Conservation (phyloP, 2,888 invertebrate species). For the Leptopilina drosophilae region DNA sequence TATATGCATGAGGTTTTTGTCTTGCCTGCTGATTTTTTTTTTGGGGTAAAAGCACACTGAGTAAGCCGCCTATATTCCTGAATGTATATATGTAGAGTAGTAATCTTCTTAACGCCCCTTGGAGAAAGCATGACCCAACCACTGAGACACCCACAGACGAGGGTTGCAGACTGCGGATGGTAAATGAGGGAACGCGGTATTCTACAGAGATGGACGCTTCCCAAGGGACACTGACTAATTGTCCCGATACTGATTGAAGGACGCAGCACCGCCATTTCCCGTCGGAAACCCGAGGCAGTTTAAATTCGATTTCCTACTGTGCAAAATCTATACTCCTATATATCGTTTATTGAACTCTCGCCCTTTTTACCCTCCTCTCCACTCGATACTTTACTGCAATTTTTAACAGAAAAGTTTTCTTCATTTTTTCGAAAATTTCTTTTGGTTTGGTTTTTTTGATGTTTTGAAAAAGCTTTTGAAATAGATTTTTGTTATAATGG, state of each 20-base stretch:
- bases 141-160: slow-evolving; percentile 11
- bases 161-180: slow-evolving; percentile 38
- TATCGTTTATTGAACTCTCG: background rate
- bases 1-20: too few relatives aligned
- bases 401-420: too few relatives aligned
- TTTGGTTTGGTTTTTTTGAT: too few relatives aligned
- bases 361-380: background rate
- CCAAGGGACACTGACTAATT: slow-evolving; percentile 63
- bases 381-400: background rate
- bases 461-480: too few relatives aligned
- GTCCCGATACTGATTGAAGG: slow-evolving; percentile 64
- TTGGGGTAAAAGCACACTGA: background rate
- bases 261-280: slow-evolving; percentile 58
- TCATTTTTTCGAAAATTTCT: too few relatives aligned
- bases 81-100: background rate
- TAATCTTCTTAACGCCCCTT: slow-evolving; percentile 15
- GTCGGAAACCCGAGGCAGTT: slow-evolving; percentile 42
- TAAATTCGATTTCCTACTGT: slow-evolving; percentile 60
- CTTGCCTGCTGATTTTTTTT: background rate
- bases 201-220: slow-evolving; percentile 42
- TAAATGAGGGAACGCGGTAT: slow-evolving; percentile 49
- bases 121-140: background rate
- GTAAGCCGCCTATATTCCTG: background rate
- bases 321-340: slow-evolving; percentile 3
- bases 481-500: too few relatives aligned